A percentile compares a stretch with the other conserved stretches of the same genome.
Conservation (phyloP, 1,140 invertebrate species). For the Hylyphantes graminicola region DNA sequence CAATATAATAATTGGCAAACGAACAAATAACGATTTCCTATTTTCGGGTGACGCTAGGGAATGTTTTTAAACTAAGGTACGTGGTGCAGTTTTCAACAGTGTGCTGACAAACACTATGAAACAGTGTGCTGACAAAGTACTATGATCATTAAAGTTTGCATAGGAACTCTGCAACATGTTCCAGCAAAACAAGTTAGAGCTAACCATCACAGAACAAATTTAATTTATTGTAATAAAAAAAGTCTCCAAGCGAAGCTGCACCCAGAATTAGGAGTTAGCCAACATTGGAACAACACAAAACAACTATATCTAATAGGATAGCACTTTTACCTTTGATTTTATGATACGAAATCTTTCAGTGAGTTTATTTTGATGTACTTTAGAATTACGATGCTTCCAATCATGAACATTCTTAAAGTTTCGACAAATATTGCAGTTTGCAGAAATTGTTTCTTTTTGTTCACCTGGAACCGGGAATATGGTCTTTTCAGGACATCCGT, state of each 20-base stretch:
- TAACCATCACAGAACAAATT: neutral
- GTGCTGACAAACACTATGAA: too few species aligned
- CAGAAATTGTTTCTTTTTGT: neutral
- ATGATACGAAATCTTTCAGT: neutral
- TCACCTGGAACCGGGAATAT: neutral
- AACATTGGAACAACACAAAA: neutral
- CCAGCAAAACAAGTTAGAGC: too few species aligned
- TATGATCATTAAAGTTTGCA: too few species aligned
- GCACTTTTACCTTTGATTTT: conserved; percentile 20
- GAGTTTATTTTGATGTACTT: conserved; percentile 24
- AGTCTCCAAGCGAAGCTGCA: neutral
- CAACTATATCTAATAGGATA: neutral
- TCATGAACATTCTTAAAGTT: conserved; percentile 27
- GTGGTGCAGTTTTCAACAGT: too few species aligned
- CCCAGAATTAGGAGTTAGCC: neutral
- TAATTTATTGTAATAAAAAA: neutral
- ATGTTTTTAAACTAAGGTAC: too few species aligned
- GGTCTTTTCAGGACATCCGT: neutral
- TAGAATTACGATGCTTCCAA: neutral
- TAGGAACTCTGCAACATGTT: too few species aligned
- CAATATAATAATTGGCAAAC: too few species aligned
- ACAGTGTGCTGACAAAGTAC: too few species aligned
- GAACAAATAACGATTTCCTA: too few species aligned
- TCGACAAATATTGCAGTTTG: conserved; percentile 34
- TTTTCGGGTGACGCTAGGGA: too few species aligned